Evolutionary conservation across 2,113 vertebrate genomes (phyloP).

Genomic region (Alosa alosa): DNA sequence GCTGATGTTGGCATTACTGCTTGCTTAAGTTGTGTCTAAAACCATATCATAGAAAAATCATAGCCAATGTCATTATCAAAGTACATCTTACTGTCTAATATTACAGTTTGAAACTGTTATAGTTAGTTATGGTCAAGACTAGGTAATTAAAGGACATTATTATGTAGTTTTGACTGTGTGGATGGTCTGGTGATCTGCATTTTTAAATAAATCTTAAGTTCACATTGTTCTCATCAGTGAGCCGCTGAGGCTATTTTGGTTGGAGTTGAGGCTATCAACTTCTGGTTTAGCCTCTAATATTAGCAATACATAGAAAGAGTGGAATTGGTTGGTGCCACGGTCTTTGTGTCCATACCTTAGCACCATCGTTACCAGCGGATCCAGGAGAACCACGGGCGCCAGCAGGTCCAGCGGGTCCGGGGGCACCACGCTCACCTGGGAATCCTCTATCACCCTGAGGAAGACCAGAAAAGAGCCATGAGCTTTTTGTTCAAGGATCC

Average conservation of each 20-base stretch:
- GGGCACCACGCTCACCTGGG: slow-evolving; percentile 89
- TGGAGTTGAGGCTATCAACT: no score
- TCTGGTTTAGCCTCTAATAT: not conserved
- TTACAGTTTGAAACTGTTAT: not conserved
- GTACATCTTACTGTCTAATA: not conserved
- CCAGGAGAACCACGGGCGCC: slow-evolving; percentile 88
- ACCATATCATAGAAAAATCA: not conserved
- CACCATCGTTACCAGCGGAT: slow-evolving; percentile 90
- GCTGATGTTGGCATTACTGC: not conserved
- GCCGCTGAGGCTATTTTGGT: no score
- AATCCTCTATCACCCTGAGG: slow-evolving; percentile 93
- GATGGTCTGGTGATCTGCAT: no score
- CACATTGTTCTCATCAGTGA: no score
- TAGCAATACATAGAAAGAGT: not conserved
- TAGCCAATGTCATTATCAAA: not conserved
- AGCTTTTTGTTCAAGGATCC: not conserved
- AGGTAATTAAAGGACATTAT: no score
- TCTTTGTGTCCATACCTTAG: slow-evolving; percentile 80
- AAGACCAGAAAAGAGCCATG: slow-evolving; percentile 2
- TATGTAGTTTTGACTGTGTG: no score
- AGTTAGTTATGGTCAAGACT: no score
- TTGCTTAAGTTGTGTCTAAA: not conserved
- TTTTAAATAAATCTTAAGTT: no score
- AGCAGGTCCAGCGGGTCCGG: slow-evolving; percentile 80
- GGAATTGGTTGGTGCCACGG: not conserved